phyloP scores from a whole-genome alignment of 2,113 vertebrate genomes.

The Guaruba guarouba region DNA sequence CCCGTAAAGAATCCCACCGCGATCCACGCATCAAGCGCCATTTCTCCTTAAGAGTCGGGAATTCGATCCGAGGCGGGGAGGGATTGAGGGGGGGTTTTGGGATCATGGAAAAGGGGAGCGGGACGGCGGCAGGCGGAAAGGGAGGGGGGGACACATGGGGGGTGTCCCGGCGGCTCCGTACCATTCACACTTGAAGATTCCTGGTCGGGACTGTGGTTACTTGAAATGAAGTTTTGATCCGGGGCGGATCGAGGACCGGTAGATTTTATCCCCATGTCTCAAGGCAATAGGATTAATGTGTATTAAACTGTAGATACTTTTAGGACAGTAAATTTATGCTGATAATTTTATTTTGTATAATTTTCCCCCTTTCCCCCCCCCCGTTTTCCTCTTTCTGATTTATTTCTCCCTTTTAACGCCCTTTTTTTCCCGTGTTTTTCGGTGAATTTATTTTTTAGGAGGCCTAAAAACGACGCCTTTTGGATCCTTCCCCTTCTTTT shows the following conservation, averaged over 20 bases:
- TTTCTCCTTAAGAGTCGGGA: neutral
- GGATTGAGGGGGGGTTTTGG: neutral
- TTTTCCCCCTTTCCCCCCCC: neutral
- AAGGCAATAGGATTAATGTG: slow-evolving; percentile 86
- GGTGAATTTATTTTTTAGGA: slow-evolving; percentile 81
- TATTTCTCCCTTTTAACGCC: neutral
- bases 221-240: slow-evolving; percentile 83
- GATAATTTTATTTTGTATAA: slow-evolving; percentile 85
- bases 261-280: slow-evolving; percentile 78
- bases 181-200: slow-evolving; percentile 76
- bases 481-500: slow-evolving; percentile 51
- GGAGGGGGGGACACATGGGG: neutral
- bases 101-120: neutral
- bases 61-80: neutral
- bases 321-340: slow-evolving; percentile 86
- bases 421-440: slow-evolving; percentile 47
- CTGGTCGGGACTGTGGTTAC: slow-evolving; percentile 81
- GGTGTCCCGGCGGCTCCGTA: neutral
- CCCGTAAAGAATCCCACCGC: neutral
- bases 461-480: slow-evolving; percentile 80
- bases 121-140: neutral
- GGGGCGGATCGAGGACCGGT: slow-evolving; percentile 80
- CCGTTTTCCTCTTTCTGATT: slow-evolving; percentile 58
- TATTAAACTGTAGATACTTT: slow-evolving; percentile 88
- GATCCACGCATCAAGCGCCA: neutral